Base-by-base conservation (phyloP, 2,888 invertebrate species). In the Empis stercorea region DNA sequence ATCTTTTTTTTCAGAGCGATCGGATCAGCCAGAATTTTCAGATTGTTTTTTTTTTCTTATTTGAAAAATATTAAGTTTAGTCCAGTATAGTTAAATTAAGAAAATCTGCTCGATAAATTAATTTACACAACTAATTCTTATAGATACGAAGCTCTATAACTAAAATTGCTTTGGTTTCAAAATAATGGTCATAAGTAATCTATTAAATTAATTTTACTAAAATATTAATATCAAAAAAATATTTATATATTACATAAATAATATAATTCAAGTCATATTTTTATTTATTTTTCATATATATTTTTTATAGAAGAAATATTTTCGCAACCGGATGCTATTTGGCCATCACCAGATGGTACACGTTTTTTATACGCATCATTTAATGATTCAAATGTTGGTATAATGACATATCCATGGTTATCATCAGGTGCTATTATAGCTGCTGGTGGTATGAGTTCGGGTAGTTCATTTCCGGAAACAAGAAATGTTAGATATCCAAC, bases 331-430 rank as follows among this genome's bases (percentile, higher is more conserved):
- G 80, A 87, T 61, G 93, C 93, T 43, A 73, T 87, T 57, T 96
- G 95, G 95, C 81, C 86, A 65, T 87, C 81, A 47, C 73, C 76
- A 15, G 86, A 87, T 65, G 92, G 92, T 44, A 76, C 80, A 36
- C 80, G 83, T 60, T 78, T 96, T 50, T 76, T 93, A 64, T 96
- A 80, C 71, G 87, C 85, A 46, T 80, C 82, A 56, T 91, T 89
- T 72, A 87, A 91, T 72, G 91, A 91, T 71, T 78, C 80, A 48
- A 75, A 76, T 53, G 87, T 87, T 47, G 80, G 84, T 39, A 77
- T 80, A 62, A 75, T 87, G 68, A 78, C 79, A 59, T 87, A 85
- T 71, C 88, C 89, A 32, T 83, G 87, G 78, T 81, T 91, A 65
- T 81, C 87, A 32, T 77, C 81, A 54, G 78, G 77, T 54, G 74